Evolutionary conservation across 2,888 invertebrate genomes (phyloP), one percentile per base, ranked within the genome.

Genomic region (Drosophila tripunctata): DNA sequence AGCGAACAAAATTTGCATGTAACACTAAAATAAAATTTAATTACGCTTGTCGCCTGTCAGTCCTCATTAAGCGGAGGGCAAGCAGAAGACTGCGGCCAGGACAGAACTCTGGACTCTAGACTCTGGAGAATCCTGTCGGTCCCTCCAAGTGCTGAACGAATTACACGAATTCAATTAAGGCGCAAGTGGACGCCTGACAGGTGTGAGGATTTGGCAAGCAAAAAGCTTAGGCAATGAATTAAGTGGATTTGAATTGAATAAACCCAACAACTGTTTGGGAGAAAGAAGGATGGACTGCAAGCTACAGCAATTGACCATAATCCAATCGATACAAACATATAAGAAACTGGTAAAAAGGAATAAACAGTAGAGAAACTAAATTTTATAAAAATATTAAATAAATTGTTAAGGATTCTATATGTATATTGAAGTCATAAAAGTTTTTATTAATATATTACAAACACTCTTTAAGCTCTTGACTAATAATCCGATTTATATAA

Each of bases 41-140:
- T 89, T 89, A 89, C 86, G 87, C 89, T 87, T 89, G 88, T 89
- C 88, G 90, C 88, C 84, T 89, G 88, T 89, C 88, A 89, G 83
- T 89, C 74, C 88, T 88, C 90, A 89, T 89, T 89, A 89, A 72
- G 73, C 64, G 57, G 56, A 45, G 33, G 22, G 14, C 8, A 24
- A 22, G 15, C 24, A 3, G 38, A 14, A 24, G 43, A 44, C 61
- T 30, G n/a, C 21, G 27, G 35, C 5, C 12, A 10, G 6, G 35
- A 24, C 60, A 47, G 38, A 14, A 17, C 17, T n/a, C 17, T 14
- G 35, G 36, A 22, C 7, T n/a, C 30, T 5, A n/a, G 44, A 8
- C 30, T 6, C 36, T 4, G 41, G 54, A 17, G 14, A 15, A 10
- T 24, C 36, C 83, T 62, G 58, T 24, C 24, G 19, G 15, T 17